Percentiles rank a stretch among this genome's conserved stretches.
phyloP scores from a whole-genome alignment of 1,140 invertebrate species.

The Drosophila pseudoobscura region DNA sequence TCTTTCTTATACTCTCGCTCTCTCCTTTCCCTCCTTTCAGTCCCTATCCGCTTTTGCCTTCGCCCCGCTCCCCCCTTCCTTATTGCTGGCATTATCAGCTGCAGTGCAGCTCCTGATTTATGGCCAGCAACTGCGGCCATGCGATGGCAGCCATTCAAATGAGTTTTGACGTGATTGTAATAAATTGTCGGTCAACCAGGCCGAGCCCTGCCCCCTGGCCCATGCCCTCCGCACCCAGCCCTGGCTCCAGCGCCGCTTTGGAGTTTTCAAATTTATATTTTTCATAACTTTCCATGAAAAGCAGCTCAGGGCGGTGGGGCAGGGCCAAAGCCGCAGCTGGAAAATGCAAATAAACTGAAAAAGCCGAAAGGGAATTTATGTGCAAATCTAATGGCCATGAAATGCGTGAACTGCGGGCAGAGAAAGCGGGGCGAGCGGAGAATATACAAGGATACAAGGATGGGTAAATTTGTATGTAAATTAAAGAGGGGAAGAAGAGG shows the following conservation, averaged over 20 bases:
- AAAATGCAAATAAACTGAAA: conserved; percentile 52
- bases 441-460: neutral
- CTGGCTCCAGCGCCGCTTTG: conserved; percentile 2
- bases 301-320: neutral
- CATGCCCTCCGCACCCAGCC: too few relatives aligned
- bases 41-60: too few relatives aligned
- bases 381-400: conserved; percentile 45
- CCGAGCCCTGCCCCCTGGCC: neutral
- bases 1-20: conserved; percentile 27
- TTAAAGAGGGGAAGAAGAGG: too few relatives aligned
- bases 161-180: conserved; percentile 81
- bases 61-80: neutral
- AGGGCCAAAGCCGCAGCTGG: conserved; percentile 17
- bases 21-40: neutral
- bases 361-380: conserved; percentile 3
- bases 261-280: conserved; percentile 59
- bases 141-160: conserved; percentile 62
- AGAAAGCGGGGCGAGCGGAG: neutral
- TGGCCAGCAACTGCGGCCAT: conserved; percentile 41
- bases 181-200: conserved; percentile 74
- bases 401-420: conserved; percentile 41
- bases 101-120: conserved; percentile 76
- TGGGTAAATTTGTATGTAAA: neutral
- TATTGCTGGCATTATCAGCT: conserved; percentile 59
- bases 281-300: conserved; percentile 39